phyloP scores from a whole-genome alignment of 2,797 vertebrate species.

The Sus cebifrons region DNA sequence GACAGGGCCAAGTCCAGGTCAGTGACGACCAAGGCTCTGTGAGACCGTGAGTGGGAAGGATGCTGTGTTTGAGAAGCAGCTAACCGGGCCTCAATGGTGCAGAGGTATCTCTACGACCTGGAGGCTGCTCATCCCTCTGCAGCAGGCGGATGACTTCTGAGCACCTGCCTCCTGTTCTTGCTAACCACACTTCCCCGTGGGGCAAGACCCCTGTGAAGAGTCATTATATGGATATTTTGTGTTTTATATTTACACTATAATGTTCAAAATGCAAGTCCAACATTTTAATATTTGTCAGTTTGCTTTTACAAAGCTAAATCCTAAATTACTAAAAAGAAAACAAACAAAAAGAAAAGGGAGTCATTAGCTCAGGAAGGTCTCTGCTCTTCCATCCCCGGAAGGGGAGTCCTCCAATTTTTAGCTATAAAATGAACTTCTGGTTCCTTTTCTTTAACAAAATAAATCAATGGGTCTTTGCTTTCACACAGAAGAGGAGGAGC shows the following conservation, averaged over 20 bases:
- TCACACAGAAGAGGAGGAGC: background rate
- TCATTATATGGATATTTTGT: background rate
- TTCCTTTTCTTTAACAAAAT: slow-evolving; percentile 63
- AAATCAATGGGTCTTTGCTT: slow-evolving; percentile 70
- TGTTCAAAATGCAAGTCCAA: too few relatives aligned
- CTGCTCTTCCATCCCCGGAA: slow-evolving; percentile 20
- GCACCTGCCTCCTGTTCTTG: background rate
- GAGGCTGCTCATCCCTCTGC: background rate
- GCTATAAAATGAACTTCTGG: background rate
- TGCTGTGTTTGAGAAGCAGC: background rate
- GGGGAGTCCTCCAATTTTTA: slow-evolving; percentile 60
- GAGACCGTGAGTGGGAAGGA: background rate
- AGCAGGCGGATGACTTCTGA: background rate
- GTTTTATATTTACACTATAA: too few relatives aligned
- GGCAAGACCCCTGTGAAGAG: background rate
- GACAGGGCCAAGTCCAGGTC: background rate
- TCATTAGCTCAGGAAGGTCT: slow-evolving; percentile 46
- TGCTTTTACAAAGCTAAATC: too few relatives aligned
- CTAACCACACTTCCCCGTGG: background rate
- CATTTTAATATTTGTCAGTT: too few relatives aligned
- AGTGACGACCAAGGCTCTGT: background rate
- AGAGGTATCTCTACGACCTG: accelerated
- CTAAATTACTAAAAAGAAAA: too few relatives aligned
- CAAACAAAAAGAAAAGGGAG: background rate
- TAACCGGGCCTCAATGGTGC: background rate